Percentiles rank a stretch among this genome's conserved stretches.
These are phyloP conservation scores for Chloroclysta siterata DNA, from an alignment of 2,888 invertebrate species.

Conservation along the genomic window DNA sequence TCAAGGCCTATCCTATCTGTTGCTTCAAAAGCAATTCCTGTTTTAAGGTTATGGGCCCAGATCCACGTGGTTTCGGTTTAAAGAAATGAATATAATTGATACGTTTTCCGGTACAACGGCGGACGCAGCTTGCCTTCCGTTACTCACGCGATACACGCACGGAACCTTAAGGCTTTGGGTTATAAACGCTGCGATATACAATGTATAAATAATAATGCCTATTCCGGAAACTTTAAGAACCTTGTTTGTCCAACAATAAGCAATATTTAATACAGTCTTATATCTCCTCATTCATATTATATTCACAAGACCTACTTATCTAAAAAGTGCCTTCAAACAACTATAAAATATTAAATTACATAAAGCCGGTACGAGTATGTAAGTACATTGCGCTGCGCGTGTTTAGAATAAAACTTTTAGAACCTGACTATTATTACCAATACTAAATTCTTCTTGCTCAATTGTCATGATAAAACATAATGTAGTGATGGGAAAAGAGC, in stretches of 20 bases:
- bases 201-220: too few species aligned
- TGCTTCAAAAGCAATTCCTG: not conserved
- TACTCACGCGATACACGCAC: conserved; percentile 33
- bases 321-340: not conserved
- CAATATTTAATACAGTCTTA: too few species aligned
- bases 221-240: too few species aligned
- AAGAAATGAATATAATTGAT: conserved; percentile 49
- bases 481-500: conserved; percentile 11
- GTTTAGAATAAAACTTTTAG: conserved; percentile 15
- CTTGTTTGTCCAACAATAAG: too few species aligned
- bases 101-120: conserved; percentile 56
- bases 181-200: too few species aligned
- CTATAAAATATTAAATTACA: not conserved
- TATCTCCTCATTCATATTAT: too few species aligned
- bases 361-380: not conserved
- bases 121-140: conserved; percentile 75
- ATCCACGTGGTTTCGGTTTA: conserved; percentile 32
- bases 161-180: conserved; percentile 19
- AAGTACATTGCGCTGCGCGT: not conserved
- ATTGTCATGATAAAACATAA: conserved; percentile 2
- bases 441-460: conserved; percentile 14
- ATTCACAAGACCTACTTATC: too few species aligned
- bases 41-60: conserved; percentile 16
- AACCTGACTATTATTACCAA: conserved; percentile 6
- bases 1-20: not conserved